Conservation (phyloP, 2,797 vertebrate species). For the Bovichtus diacanthus region DNA sequence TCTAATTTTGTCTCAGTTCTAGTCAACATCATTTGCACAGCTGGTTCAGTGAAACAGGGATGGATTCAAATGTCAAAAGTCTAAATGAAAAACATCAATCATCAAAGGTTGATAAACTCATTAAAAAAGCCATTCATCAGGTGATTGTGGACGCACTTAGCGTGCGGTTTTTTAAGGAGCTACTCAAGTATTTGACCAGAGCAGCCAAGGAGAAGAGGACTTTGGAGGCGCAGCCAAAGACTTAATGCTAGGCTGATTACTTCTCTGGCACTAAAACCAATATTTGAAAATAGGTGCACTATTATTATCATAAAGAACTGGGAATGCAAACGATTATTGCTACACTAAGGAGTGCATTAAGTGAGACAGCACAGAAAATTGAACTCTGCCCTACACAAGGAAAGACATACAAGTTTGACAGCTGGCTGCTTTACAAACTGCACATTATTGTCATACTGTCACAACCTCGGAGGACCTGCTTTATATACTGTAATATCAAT, state of each 20-base stretch:
- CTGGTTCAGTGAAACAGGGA: conserved; percentile 41
- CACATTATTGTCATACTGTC: conserved; percentile 36
- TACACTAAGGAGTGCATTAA: conserved; percentile 46
- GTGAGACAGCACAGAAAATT: conserved; percentile 37
- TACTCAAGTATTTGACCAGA: conserved; percentile 46
- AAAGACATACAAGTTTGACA: conserved; percentile 34
- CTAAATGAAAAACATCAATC: conserved; percentile 58
- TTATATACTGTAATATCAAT: conserved; percentile 21
- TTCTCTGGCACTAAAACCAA: conserved; percentile 59
- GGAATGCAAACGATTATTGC: conserved; percentile 56
- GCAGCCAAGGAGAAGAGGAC: conserved; percentile 55
- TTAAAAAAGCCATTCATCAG: conserved; percentile 49
- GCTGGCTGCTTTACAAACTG: conserved; percentile 46
- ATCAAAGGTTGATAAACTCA: conserved; percentile 52
- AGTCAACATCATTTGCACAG: conserved; percentile 49
- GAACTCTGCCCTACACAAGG: conserved; percentile 32
- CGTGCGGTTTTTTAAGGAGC: background rate
- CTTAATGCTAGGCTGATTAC: conserved; percentile 57
- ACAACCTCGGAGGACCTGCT: conserved; percentile 30
- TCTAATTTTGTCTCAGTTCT: conserved; percentile 46
- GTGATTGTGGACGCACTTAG: conserved; percentile 37
- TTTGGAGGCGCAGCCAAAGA: conserved; percentile 49
- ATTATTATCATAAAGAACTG: conserved; percentile 59
- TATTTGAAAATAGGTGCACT: conserved; percentile 59
- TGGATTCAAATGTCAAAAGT: conserved; percentile 50